Conservation (phyloP, 2,113 vertebrate genomes). For the Vanacampus margaritifer region DNA sequence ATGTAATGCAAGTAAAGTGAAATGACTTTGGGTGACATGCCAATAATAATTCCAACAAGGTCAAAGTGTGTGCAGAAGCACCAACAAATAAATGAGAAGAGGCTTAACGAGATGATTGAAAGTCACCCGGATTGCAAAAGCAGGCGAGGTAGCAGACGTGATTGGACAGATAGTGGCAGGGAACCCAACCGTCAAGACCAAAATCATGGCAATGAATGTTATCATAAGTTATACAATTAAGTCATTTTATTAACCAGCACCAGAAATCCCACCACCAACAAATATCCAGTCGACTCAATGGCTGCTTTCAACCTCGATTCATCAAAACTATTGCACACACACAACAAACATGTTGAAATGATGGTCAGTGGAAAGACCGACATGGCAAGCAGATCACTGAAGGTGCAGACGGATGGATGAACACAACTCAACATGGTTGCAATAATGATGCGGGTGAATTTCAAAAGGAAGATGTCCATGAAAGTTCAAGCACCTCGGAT, state of each 20-base stretch:
- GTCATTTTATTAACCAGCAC: conserved; percentile 37
- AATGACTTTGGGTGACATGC: conserved; percentile 11
- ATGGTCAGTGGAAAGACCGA: not conserved
- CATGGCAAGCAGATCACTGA: not conserved
- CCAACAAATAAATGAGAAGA: conserved; percentile 15
- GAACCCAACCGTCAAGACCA: conserved; percentile 7
- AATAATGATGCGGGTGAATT: not conserved
- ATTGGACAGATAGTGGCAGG: conserved; percentile 21
- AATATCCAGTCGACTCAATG: too few species aligned
- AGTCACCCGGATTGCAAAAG: conserved; percentile 18
- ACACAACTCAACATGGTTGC: not conserved
- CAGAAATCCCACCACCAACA: conserved; percentile 42
- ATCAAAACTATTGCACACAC: not conserved
- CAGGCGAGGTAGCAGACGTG: conserved; percentile 8
- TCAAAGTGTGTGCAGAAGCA: too few species aligned
- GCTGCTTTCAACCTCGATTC: not conserved
- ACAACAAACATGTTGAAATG: not conserved
- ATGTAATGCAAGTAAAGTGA: not conserved
- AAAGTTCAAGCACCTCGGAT: not conserved
- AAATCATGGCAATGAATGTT: conserved; percentile 9
- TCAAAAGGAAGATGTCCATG: not conserved
- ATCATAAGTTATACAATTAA: conserved; percentile 14
- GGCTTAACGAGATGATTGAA: conserved; percentile 37
- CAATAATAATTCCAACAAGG: conserved; percentile 12
- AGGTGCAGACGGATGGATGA: not conserved